Evolutionary conservation across 2,797 vertebrate species (phyloP), one percentile per base, ranked within the genome.

Genomic region (Sardinella longiceps): DNA sequence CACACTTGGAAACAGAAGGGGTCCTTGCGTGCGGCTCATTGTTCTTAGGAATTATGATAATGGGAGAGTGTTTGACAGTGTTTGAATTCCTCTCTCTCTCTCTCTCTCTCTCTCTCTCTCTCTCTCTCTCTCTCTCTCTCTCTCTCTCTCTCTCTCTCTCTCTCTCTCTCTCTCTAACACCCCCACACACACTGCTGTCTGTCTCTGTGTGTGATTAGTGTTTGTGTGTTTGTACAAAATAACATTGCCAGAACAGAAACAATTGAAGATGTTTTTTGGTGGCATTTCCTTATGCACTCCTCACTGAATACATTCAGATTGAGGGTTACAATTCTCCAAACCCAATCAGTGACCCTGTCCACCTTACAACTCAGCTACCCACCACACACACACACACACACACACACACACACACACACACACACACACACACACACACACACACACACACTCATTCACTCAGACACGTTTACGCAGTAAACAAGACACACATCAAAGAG

Each of bases 21-120:
- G 37, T 6, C 37, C 70, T 43, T 77, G 70, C 70, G 28, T 77
- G 70, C 70, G 1, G 20, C 33, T 37, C 37, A 77, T 77, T 77
- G 70, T 77, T 77, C 39, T 18, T 7, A 77, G 20, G 70, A 23
- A 77, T 77, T 77, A 77, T 77, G 37, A 77, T 77, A 18, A 77
- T 43, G 33, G 43, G 70, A 39, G 70, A 1, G 70, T 77, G 37
- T 77, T 77, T 77, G 70, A 77, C 70, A 77, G 14, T 39, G 43
- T 15, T 43, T 18, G 37, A 43, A 77, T 77, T 43, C 70, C 18
- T 1, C 39, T 60, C 25, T 48, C 46, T 48, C 46, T 48, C 46
- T 48, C 46, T 48, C 46, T 48, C 46, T 48, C 46, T 48, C 46
- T 48, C 9, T 48, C 46, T 48, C 6, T 48, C 46, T 48, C 7